Conservation (phyloP, 1,140 invertebrate genomes). For the Meloidogyne chitwoodi region DNA sequence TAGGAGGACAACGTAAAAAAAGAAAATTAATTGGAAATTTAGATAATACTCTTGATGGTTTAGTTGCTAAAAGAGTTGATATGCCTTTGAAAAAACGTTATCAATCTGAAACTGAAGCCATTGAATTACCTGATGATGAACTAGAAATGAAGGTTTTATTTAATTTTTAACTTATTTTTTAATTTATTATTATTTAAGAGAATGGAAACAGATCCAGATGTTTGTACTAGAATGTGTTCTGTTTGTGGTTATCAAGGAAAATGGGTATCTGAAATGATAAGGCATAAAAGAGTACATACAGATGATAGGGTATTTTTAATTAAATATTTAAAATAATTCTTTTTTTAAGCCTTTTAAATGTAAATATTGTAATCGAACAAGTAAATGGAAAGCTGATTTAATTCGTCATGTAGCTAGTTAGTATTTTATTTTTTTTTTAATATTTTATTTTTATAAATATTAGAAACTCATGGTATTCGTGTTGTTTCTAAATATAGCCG, state of each 20-base stretch:
- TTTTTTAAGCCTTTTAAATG: conserved; percentile 56
- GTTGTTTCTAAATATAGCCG: conserved; percentile 59
- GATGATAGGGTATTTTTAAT: conserved; percentile 30
- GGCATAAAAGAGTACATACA: conserved; percentile 58
- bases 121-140: conserved; percentile 59
- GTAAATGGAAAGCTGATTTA: conserved; percentile 59
- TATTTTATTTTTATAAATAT: conserved; percentile 20
- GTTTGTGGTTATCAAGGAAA: conserved; percentile 60
- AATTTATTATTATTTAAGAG: conserved; percentile 38
- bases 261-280: conserved; percentile 60
- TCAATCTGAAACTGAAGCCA: conserved; percentile 54
- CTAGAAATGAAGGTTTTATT: conserved; percentile 48
- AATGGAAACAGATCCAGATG: conserved; percentile 58
- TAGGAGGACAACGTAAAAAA: conserved; percentile 27
- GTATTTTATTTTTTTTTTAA: conserved; percentile 5
- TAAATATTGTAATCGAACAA: conserved; percentile 56
- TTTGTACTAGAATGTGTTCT: conserved; percentile 56
- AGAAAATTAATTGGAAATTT: conserved; percentile 46
- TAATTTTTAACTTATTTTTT: not conserved
- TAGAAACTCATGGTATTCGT: conserved; percentile 60
- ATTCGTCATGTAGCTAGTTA: conserved; percentile 59
- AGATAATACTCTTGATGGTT: conserved; percentile 56
- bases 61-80: conserved; percentile 56
- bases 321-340: not conserved
- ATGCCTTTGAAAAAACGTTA: conserved; percentile 54